These are phyloP conservation scores for Melipona quadrifasciata DNA, from an alignment of 1,140 invertebrate species.

Conservation along the genomic window DNA sequence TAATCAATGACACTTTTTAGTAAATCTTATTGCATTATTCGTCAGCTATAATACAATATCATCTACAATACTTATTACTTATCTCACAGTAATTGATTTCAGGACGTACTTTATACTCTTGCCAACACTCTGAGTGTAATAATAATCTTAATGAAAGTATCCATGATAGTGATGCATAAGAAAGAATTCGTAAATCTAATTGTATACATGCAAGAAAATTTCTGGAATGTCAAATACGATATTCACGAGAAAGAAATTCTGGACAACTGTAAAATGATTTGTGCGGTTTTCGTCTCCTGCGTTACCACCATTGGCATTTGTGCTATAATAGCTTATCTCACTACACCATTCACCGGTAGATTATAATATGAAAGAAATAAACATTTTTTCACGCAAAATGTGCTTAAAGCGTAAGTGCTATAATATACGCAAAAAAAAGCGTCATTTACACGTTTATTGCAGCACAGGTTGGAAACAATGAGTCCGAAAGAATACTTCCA, in stretches of 20 bases:
- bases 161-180: conserved; percentile 2
- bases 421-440: neutral
- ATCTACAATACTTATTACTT: neutral
- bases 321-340: conserved; percentile 30
- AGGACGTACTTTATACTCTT: conserved; percentile 39
- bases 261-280: conserved; percentile 9
- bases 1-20: neutral
- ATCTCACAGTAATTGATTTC: neutral
- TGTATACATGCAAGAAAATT: conserved; percentile 47
- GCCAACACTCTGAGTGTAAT: conserved; percentile 33
- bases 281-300: conserved; percentile 36
- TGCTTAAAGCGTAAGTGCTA: neutral
- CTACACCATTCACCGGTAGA: conserved; percentile 53
- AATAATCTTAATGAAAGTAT: conserved; percentile 34
- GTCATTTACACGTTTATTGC: neutral
- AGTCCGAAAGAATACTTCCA: conserved; percentile 49
- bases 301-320: conserved; percentile 40
- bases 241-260: conserved; percentile 28
- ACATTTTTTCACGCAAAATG: neutral
- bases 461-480: conserved; percentile 29
- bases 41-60: too few relatives aligned
- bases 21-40: neutral
- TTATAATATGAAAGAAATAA: neutral
- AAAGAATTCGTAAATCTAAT: conserved; percentile 38
- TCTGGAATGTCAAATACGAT: conserved; percentile 54